Percentiles rank a stretch among this genome's conserved stretches.
Evolutionary conservation across 2,888 invertebrate species (phyloP).

Genomic region (Ornithoptera priamus): DNA sequence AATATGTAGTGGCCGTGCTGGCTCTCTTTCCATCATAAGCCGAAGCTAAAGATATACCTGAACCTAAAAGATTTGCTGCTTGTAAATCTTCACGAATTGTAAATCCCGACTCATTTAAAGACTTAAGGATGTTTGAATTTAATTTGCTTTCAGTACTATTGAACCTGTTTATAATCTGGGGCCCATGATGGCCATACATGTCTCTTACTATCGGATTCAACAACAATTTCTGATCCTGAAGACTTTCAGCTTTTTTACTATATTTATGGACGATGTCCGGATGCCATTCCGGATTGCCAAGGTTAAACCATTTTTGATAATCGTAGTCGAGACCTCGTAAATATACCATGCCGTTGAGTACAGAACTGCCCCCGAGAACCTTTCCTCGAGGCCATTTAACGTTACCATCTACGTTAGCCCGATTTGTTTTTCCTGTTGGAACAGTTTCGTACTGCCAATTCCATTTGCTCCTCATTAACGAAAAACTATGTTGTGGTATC

Average conservation of each 20-base stretch:
- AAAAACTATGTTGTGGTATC: slow-evolving; percentile 44
- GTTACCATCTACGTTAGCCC: slow-evolving; percentile 81
- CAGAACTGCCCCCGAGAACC: slow-evolving; percentile 80
- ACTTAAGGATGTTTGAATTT: slow-evolving; percentile 47
- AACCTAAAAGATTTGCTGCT: slow-evolving; percentile 63
- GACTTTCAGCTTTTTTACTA: slow-evolving; percentile 45
- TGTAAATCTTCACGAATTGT: slow-evolving; percentile 54
- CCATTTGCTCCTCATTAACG: slow-evolving; percentile 61
- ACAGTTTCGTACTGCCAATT: slow-evolving; percentile 88
- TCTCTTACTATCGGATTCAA: slow-evolving; percentile 39
- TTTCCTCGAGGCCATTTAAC: slow-evolving; percentile 81
- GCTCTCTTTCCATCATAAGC: slow-evolving; percentile 67
- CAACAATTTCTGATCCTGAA: slow-evolving; percentile 45
- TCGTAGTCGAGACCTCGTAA: slow-evolving; percentile 73
- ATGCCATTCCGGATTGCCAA: slow-evolving; percentile 78
- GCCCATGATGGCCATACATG: slow-evolving; percentile 66
- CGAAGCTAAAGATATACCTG: slow-evolving; percentile 67
- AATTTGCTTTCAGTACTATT: slow-evolving; percentile 59
- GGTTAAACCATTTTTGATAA: slow-evolving; percentile 75
- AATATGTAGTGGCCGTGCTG: slow-evolving; percentile 72
- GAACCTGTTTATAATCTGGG: slow-evolving; percentile 64
- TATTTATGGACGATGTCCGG: slow-evolving; percentile 52
- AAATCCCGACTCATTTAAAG: slow-evolving; percentile 45
- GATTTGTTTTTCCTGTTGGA: slow-evolving; percentile 86
- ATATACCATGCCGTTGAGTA: slow-evolving; percentile 80